These are phyloP conservation scores for Synergus gifuensis DNA, from an alignment of 2,888 invertebrate genomes.

Conservation along the genomic window DNA sequence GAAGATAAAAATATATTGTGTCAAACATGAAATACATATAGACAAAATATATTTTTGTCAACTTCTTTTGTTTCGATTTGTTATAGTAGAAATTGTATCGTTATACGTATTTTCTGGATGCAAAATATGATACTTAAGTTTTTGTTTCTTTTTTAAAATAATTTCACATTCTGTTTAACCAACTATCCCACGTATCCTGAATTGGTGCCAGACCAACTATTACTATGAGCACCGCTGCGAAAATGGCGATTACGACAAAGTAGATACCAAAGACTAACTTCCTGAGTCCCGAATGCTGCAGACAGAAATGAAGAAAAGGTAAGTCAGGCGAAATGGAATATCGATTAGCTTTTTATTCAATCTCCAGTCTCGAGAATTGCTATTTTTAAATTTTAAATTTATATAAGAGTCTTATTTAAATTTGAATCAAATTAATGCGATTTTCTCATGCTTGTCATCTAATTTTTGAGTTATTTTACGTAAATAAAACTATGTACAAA, in stretches of 20 bases:
- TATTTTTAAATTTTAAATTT: background rate
- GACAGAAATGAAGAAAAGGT: constrained; percentile 59
- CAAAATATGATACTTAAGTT: background rate
- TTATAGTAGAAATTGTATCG: background rate
- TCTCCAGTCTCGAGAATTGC: background rate
- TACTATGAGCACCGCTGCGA: constrained; percentile 87
- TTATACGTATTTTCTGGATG: background rate
- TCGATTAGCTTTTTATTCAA: constrained; percentile 15
- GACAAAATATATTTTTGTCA: background rate
- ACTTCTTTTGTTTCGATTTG: too few relatives aligned
- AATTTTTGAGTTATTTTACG: background rate
- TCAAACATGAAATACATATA: background rate
- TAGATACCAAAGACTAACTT: constrained; percentile 89
- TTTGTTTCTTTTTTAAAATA: constrained; percentile 49
- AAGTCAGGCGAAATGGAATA: constrained; percentile 20
- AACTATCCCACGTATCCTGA: constrained; percentile 80
- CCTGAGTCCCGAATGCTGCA: constrained; percentile 88
- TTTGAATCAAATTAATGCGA: background rate
- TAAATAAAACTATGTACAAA: background rate
- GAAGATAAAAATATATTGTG: background rate
- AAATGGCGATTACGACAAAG: constrained; percentile 83
- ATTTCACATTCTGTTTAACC: constrained; percentile 62
- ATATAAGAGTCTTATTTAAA: background rate
- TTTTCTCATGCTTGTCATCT: background rate
- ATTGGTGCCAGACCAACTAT: constrained; percentile 88